Base-by-base conservation (phyloP, 2,797 vertebrate species). In the Paramormyrops hopkinsi region DNA sequence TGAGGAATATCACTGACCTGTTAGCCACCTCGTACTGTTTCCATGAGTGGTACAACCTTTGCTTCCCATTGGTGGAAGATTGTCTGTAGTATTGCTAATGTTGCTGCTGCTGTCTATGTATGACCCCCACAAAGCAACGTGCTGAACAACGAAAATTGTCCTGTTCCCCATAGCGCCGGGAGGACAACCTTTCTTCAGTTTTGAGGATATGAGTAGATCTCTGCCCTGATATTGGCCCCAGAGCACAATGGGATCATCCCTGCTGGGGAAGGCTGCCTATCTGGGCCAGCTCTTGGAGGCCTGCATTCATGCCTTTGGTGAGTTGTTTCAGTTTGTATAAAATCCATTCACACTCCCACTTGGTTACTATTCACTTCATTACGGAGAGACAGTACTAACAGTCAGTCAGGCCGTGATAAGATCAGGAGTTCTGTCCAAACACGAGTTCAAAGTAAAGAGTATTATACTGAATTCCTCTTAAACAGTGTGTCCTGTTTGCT, bases 241-340 rank as follows among this genome's bases (percentile, higher is more conserved):
- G 44, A 87, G 89, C 92, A 96, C 91, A 92, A 99, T 99, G 98
- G 98, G 96, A 94, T 97, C 97, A 51, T 97, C 95, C 91, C 94
- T 94, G 3, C 94, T 99, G 90, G 97, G 97, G 90, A 99, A 99
- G 93, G 97, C 98, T 87, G 98, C 98, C 11, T 96, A 97, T 2
- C 93, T 99, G 86, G 96, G 98, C 90, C 96, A 96, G 88, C 95
- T 99, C 90, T 93, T 99, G 92, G 95, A 96, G 2, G 93, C 97
- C 88, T 98, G 98, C 93, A 96, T 99, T 92, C 95, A 97, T 90
- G 96, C 96, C 90, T 98, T 99, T 92, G 98, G 98, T 99, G 90
- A 94, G 96, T 92, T 8, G 22, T 87, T 37, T 56, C 25, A 25
- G 9, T 59, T 37, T 19, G 33, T 37, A 22, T 41, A 41, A 37